phyloP scores from a whole-genome alignment of 2,888 invertebrate species.

The Antheraea yamamai region DNA sequence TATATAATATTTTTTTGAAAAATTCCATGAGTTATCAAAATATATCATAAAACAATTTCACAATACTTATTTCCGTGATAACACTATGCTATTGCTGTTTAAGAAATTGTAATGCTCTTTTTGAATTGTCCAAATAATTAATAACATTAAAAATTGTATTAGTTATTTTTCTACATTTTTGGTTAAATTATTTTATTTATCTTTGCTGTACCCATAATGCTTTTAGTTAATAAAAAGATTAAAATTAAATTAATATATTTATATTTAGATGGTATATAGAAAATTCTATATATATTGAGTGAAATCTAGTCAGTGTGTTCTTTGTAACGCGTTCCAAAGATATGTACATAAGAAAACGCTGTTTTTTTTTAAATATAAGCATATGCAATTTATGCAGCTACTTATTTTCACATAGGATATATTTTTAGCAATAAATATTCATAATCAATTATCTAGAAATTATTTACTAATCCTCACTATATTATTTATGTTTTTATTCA shows the following conservation, averaged over 20 bases:
- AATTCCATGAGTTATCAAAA: too few species aligned
- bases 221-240: not conserved
- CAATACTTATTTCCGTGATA: not conserved
- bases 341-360: conserved; percentile 74
- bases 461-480: conserved; percentile 27
- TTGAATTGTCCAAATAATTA: not conserved
- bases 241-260: conserved; percentile 13
- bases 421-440: not conserved
- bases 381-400: not conserved
- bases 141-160: not conserved
- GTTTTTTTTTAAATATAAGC: conserved; percentile 31
- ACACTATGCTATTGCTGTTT: not conserved
- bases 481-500: too few species aligned
- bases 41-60: not conserved
- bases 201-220: not conserved
- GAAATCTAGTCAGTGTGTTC: conserved; percentile 80
- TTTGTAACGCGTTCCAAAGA: conserved; percentile 80
- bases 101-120: not conserved
- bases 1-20: too few species aligned
- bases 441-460: conserved; percentile 14
- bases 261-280: conserved; percentile 28
- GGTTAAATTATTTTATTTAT: not conserved
- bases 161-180: not conserved
- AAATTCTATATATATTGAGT: conserved; percentile 51
- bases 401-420: conserved; percentile 1